Evolutionary conservation across 2,113 vertebrate genomes (phyloP).

Genomic region (Gambusia holbrooki): DNA sequence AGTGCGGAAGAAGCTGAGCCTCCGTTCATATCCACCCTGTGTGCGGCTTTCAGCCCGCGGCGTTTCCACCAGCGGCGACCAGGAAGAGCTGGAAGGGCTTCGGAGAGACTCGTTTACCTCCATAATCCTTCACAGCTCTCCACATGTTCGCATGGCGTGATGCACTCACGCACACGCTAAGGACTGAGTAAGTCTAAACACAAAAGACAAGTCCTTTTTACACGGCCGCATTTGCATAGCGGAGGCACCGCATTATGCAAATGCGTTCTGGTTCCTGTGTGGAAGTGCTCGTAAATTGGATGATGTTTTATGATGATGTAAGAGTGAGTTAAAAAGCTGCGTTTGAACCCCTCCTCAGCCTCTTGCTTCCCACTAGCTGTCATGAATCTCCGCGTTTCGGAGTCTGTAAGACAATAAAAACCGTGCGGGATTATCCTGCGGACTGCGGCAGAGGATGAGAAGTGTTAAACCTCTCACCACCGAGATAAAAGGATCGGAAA

Average conservation of each 20-base stretch:
- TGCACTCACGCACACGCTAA: slow-evolving; percentile 55
- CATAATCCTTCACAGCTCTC: slow-evolving; percentile 57
- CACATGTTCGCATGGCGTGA: slow-evolving; percentile 37
- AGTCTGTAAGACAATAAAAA: slow-evolving; percentile 55
- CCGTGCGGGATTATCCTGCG: slow-evolving; percentile 48
- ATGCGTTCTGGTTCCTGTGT: slow-evolving; percentile 67
- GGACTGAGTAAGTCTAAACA: slow-evolving; percentile 29
- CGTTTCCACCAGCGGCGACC: slow-evolving; percentile 21
- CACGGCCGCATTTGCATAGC: slow-evolving; percentile 68
- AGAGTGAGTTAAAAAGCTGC: slow-evolving; percentile 67
- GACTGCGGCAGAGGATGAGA: slow-evolving; percentile 39
- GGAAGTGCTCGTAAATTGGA: slow-evolving; percentile 69
- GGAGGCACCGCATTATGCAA: slow-evolving; percentile 77
- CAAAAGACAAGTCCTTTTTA: slow-evolving; percentile 32
- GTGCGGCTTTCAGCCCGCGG: slow-evolving; percentile 59
- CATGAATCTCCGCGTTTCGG: slow-evolving; percentile 26
- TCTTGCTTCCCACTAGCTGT: slow-evolving; percentile 46
- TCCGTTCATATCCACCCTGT: slow-evolving; percentile 13
- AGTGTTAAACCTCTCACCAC: slow-evolving; percentile 52
- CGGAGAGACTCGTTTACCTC: slow-evolving; percentile 65
- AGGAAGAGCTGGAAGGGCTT: slow-evolving; percentile 54
- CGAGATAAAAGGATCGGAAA: slow-evolving; percentile 53
- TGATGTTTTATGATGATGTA: slow-evolving; percentile 75
- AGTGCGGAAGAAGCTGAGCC: slow-evolving; percentile 25
- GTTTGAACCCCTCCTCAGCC: slow-evolving; percentile 30